phyloP scores from a whole-genome alignment of 2,888 invertebrate species.

The Eilema caniola region DNA sequence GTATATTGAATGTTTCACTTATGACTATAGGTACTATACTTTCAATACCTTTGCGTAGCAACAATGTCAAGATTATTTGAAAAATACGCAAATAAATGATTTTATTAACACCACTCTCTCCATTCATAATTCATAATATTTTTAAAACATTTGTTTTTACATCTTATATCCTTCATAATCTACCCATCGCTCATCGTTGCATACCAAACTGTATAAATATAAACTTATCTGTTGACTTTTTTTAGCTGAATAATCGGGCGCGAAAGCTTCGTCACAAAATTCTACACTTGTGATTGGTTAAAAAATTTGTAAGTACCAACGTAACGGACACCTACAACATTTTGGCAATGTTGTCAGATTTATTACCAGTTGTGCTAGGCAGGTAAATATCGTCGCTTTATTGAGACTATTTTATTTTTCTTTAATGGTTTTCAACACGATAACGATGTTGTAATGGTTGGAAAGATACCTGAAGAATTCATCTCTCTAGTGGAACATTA shows the following conservation, averaged over 20 bases:
- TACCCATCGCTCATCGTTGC: constrained; percentile 30
- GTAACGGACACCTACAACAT: constrained; percentile 61
- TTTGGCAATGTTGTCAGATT: constrained; percentile 84
- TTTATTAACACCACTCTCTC: neutral
- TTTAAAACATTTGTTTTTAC: neutral
- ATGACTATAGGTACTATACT: neutral
- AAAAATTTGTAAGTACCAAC: constrained; percentile 76
- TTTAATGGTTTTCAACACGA: constrained; percentile 71
- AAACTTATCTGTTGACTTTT: constrained; percentile 65
- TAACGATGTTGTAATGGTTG: constrained; percentile 65
- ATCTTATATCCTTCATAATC: neutral
- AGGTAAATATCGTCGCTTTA: constrained; percentile 82
- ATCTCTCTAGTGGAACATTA: constrained; percentile 57
- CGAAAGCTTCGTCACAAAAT: constrained; percentile 79
- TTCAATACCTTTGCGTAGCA: constrained; percentile 39
- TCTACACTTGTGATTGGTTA: constrained; percentile 68
- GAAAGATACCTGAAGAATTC: constrained; percentile 62
- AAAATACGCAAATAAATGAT: neutral
- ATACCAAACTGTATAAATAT: constrained; percentile 49
- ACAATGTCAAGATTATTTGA: constrained; percentile 28
- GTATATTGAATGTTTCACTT: neutral
- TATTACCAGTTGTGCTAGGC: constrained; percentile 83
- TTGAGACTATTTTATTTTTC: constrained; percentile 78
- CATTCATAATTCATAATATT: neutral
- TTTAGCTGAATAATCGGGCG: constrained; percentile 77